A percentile compares a stretch with the other conserved stretches of the same genome.
phyloP scores from a whole-genome alignment of 2,888 invertebrate species.

The Resseliella maxima region DNA sequence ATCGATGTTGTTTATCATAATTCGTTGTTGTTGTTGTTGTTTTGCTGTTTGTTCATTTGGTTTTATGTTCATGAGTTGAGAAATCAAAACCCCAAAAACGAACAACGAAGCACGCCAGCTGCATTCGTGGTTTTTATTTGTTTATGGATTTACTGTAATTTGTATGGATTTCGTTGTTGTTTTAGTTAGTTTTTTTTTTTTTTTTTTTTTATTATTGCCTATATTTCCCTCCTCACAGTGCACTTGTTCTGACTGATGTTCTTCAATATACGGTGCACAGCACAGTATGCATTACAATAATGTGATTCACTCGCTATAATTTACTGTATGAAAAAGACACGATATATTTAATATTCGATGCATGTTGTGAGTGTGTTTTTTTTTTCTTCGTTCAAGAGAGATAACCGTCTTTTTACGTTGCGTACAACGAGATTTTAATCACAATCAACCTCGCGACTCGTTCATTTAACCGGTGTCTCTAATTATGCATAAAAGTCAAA shows the following conservation, averaged over 20 bases:
- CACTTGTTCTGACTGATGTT: constrained; percentile 8
- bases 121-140: constrained; percentile 49
- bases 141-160: constrained; percentile 38
- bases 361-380: neutral
- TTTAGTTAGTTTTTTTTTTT: too few relatives aligned
- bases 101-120: neutral
- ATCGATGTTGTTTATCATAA: constrained; percentile 42
- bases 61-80: neutral
- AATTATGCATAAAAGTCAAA: constrained; percentile 22
- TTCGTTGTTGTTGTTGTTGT: too few relatives aligned
- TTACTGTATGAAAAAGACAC: neutral
- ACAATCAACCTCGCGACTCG: neutral
- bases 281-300: constrained; percentile 2
- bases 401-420: constrained; percentile 8
- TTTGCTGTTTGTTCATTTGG: neutral
- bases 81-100: constrained; percentile 22
- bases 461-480: constrained; percentile 9
- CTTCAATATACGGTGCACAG: neutral
- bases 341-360: neutral
- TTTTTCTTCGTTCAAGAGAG: too few relatives aligned
- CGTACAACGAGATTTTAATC: neutral
- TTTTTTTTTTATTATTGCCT: neutral
- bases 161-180: constrained; percentile 4
- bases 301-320: neutral
- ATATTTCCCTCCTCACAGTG: neutral